Base-by-base conservation (phyloP, 2,797 vertebrate genomes). In the Alcedo quadribrachys region DNA sequence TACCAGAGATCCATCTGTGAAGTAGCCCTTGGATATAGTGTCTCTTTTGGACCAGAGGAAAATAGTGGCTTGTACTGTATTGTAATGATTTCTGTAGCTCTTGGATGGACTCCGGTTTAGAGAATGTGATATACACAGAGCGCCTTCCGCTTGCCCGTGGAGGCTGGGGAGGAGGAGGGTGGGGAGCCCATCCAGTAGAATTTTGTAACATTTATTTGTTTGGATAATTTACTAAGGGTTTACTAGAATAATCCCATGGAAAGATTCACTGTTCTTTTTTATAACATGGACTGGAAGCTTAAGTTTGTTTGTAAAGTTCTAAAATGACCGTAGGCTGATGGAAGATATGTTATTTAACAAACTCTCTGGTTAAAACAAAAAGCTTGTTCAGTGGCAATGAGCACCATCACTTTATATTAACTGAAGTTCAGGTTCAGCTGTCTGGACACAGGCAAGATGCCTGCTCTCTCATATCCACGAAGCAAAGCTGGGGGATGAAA, bases 171-270 rank as follows among this genome's bases (percentile, higher is more conserved):
- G 43, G 24, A 83, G 27, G 19, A 62, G 40, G 7, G 1, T 70
- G 57, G 50, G 53, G 24, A 76, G 10, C n/a, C 21, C 67, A 75
- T 42, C 45, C 63, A 84, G 61, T 65, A 94, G 86, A 89, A 55
- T 94, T 92, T 79, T 83, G 50, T 83, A 93, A 62, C 55, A 61
- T 95, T 90, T 93, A 74, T 93, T 94, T 91, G 8, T 93, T 91
- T 8, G 0, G 55, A 73, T 84, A 84, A 85, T 89, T 95, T 89
- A 91, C 85, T 65, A 60, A 75, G 42, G 60, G 30, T 82, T 91
- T 78, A 35, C 77, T 87, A 58, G 62, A 77, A 83, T 88, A 94
- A 82, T 82, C 82, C 75, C 67, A 50, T 25, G 57, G 94, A 91
- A 92, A 90, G 32, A 85, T 77, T 75, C 35, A 1, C 58, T 93